These are phyloP conservation scores for Eonycteris spelaea DNA, from an alignment of 2,113 vertebrate genomes.

Conservation along the genomic window DNA sequence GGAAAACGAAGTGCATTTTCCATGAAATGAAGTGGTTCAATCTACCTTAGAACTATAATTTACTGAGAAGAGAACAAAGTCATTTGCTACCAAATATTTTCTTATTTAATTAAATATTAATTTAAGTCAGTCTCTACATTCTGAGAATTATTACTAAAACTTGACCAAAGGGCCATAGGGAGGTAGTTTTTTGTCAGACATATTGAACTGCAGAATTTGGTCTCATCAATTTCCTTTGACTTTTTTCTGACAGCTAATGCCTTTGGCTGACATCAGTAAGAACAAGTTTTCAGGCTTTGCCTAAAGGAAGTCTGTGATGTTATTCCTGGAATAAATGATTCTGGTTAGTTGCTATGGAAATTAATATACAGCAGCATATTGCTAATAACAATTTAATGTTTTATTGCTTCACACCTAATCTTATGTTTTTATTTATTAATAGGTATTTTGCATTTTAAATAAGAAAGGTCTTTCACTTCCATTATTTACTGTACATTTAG, in stretches of 20 bases:
- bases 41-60: background rate
- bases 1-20: background rate
- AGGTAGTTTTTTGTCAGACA: background rate
- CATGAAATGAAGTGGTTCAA: background rate
- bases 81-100: background rate
- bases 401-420: conserved; percentile 63
- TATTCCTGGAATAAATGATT: conserved; percentile 47
- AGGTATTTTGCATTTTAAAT: conserved; percentile 67
- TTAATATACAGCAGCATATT: conserved; percentile 40
- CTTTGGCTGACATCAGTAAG: conserved; percentile 1
- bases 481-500: conserved; percentile 47
- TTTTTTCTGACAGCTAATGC: conserved; percentile 51
- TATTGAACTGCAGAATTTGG: conserved; percentile 21
- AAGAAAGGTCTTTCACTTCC: conserved; percentile 14
- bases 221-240: conserved; percentile 25
- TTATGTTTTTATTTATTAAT: conserved; percentile 70
- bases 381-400: conserved; percentile 53
- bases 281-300: conserved; percentile 31
- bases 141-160: background rate
- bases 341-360: conserved; percentile 59
- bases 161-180: background rate
- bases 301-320: conserved; percentile 34
- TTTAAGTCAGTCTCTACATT: background rate
- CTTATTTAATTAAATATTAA: conserved; percentile 25
- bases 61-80: background rate